Percentiles rank a stretch among this genome's conserved stretches.
phyloP scores from a whole-genome alignment of 92 coral and sea anemone genomes.

The Pocillopora grandis region DNA sequence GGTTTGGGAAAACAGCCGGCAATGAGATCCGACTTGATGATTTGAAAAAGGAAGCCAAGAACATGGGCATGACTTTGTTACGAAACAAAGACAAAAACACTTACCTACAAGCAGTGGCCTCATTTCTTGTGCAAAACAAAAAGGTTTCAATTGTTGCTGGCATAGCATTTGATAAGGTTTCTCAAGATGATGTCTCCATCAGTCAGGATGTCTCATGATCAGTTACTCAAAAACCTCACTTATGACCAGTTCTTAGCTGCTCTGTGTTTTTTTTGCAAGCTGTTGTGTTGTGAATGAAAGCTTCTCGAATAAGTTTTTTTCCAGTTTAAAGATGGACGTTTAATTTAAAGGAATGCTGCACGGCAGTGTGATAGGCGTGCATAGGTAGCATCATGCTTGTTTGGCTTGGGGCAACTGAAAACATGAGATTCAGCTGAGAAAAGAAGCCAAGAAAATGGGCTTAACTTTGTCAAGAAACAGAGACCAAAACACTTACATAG shows the following conservation, averaged over 20 bases:
- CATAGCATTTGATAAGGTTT: neutral
- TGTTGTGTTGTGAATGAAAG: too few species aligned
- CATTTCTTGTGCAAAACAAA: neutral
- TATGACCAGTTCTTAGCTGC: too few species aligned
- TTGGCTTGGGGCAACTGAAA: neutral
- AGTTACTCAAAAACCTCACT: too few species aligned
- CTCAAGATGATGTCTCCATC: slow-evolving; percentile 25
- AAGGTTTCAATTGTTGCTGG: slow-evolving; percentile 3
- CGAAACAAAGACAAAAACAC: slow-evolving; percentile 2
- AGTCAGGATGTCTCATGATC: neutral
- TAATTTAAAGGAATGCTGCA: too few species aligned
- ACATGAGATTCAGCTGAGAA: too few species aligned
- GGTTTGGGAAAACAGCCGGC: neutral
- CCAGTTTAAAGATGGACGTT: too few species aligned
- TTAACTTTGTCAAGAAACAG: too few species aligned
- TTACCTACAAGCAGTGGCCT: neutral
- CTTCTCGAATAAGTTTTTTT: too few species aligned
- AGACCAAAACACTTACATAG: too few species aligned
- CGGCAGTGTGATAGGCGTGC: too few species aligned
- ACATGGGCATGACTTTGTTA: neutral
- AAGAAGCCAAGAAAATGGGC: too few species aligned
- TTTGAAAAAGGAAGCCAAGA: neutral
- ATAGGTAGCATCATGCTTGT: neutral
- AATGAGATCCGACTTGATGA: neutral
- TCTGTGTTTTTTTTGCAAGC: too few species aligned